phyloP scores from a whole-genome alignment of 2,113 vertebrate genomes.

The Amblyopsis rosae region DNA sequence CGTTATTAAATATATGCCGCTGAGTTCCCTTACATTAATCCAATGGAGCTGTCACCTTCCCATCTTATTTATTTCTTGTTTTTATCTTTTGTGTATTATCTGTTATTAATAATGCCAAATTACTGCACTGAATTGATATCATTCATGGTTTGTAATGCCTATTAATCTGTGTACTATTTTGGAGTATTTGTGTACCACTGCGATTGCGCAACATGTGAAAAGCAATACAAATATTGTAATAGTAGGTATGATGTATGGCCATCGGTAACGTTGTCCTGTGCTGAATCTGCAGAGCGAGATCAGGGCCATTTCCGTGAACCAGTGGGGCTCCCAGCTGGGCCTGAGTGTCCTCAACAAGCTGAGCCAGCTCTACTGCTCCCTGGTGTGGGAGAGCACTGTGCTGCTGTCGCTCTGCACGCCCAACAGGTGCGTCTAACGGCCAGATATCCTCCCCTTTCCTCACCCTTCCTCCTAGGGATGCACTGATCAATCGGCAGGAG shows the following conservation, averaged over 20 bases:
- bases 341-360: conserved; percentile 91
- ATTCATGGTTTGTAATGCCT: no score
- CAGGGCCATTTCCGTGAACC: conserved; percentile 93
- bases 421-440: conserved; percentile 80
- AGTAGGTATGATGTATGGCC: neutral
- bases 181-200: no score
- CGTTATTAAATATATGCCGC: no score
- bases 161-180: no score
- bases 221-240: neutral
- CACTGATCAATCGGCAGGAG: no score
- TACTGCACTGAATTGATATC: no score
- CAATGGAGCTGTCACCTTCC: no score
- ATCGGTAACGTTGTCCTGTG: neutral
- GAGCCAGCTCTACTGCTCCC: conserved; percentile 93
- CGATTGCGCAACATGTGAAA: no score
- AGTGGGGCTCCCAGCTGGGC: conserved; percentile 93
- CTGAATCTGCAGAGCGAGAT: conserved; percentile 86
- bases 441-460: neutral
- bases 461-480: neutral
- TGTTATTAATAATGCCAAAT: no score
- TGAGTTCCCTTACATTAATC: no score
- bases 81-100: no score
- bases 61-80: no score
- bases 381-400: conserved; percentile 96
- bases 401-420: conserved; percentile 94